A percentile compares a stretch with the other conserved stretches of the same genome.
Evolutionary conservation across 2,113 vertebrate species (phyloP).

Genomic region (Plecturocebus donacophilus): DNA sequence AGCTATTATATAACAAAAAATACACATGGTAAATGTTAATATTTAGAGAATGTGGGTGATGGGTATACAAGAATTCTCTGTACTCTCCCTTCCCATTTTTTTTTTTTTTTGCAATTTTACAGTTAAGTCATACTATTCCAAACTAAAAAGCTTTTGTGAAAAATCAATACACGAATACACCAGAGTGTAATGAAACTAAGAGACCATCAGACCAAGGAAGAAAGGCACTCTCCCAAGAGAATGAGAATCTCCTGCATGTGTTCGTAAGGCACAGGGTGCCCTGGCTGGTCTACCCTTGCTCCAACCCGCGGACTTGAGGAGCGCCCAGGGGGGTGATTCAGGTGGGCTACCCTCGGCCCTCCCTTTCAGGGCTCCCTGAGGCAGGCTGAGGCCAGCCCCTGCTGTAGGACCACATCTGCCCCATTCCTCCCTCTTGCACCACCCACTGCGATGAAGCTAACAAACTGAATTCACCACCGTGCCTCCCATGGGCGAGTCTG

Average conservation of each 20-base stretch:
- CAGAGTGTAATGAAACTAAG: background rate
- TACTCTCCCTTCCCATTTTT: accelerated
- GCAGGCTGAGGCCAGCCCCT: background rate
- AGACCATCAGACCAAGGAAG: background rate
- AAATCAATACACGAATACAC: background rate
- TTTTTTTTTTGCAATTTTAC: background rate
- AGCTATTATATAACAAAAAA: background rate
- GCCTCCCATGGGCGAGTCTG: background rate
- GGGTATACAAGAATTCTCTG: background rate
- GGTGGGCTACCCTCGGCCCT: background rate
- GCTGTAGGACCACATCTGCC: background rate
- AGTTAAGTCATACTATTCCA: background rate
- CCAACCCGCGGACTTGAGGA: no score
- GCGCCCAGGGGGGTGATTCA: accelerated
- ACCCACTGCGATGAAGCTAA: accelerated
- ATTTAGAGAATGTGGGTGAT: background rate
- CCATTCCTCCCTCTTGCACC: accelerated
- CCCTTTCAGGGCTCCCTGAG: accelerated
- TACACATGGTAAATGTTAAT: background rate
- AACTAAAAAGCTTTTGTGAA: background rate
- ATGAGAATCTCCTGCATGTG: accelerated
- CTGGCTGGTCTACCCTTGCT: accelerated
- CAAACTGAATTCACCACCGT: background rate
- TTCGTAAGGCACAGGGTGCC: background rate
- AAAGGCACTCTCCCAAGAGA: no score